A percentile compares a stretch with the other conserved stretches of the same genome.
Evolutionary conservation across 1,140 invertebrate genomes (phyloP).

Genomic region (Ptiloglossa arizonensis): DNA sequence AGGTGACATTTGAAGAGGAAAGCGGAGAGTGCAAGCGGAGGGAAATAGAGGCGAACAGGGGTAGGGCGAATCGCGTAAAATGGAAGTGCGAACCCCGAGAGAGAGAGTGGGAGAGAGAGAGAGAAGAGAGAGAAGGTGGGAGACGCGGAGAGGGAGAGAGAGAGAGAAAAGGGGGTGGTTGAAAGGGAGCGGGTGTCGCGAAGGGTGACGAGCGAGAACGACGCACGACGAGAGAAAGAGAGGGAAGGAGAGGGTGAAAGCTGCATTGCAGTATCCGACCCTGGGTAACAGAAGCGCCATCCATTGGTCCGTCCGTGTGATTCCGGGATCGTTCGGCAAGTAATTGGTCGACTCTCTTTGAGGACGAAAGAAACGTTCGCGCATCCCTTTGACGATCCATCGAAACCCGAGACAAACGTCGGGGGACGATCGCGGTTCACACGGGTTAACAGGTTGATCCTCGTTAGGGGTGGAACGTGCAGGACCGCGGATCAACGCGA

Average conservation of each 20-base stretch:
- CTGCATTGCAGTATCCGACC: slow-evolving; percentile 67
- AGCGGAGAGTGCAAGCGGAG: slow-evolving; percentile 50
- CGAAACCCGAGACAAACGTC: neutral
- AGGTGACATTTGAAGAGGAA: slow-evolving; percentile 64
- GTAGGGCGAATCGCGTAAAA: slow-evolving; percentile 56
- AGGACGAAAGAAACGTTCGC: slow-evolving; percentile 25
- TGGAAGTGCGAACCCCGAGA: slow-evolving; percentile 58
- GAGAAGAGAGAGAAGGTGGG: neutral
- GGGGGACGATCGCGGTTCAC: neutral
- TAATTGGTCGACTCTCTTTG: slow-evolving; percentile 56
- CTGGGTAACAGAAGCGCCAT: slow-evolving; percentile 62
- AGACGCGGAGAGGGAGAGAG: slow-evolving; percentile 4
- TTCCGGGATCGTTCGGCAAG: slow-evolving; percentile 47
- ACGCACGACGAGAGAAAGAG: slow-evolving; percentile 24
- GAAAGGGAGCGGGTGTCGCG: neutral
- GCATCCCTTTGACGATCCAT: neutral
- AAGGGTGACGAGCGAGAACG: slow-evolving; percentile 7
- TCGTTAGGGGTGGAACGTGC: neutral
- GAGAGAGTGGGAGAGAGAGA: slow-evolving; percentile 11
- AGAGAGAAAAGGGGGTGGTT: neutral
- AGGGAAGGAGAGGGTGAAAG: slow-evolving; percentile 55
- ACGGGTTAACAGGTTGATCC: slow-evolving; percentile 19
- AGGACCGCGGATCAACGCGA: neutral
- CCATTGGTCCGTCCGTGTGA: slow-evolving; percentile 49
- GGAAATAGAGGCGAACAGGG: slow-evolving; percentile 40